Evolutionary conservation across 2,113 vertebrate genomes (phyloP), one percentile per base, ranked within the genome.

Genomic region (Chloropsis cyanopogon): DNA sequence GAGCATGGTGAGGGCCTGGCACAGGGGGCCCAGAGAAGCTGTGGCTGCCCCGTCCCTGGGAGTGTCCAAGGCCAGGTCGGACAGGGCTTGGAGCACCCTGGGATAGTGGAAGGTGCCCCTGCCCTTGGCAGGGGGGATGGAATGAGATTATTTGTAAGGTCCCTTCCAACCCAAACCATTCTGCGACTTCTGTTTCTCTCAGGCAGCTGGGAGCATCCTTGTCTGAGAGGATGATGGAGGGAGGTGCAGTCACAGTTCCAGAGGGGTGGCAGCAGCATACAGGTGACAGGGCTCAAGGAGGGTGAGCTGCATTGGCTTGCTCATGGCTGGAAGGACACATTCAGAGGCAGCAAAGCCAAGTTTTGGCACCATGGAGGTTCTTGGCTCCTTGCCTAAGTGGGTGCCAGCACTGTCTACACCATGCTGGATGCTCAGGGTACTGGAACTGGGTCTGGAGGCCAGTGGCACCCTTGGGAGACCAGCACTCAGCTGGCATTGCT

Each of bases 401-500:
- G 21, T 88, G 31, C 57, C 44, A 63, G 64, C 4, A 5, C 16
- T 65, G 50, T 37, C 31, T 31, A 7, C 2, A 2, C 49, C 33
- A 37, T 21, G 25, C 41, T 72, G 92, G 47, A 39, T 41, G n/a
- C 44, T 39, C 1, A 2, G 18, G 28, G 37, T 35, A 33, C 52
- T 41, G 33, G 35, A 26, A 7, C 18, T 31, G 78, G 37, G 16
- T 87, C 54, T 90, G 64, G 54, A 80, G 54, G 22, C 8, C 63
- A 33, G 77, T 16, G 52, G 63, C 47, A 76, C 17, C 65, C 28
- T 11, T 1, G 2, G 41, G 61, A 82, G 46, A 46, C 3, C 78
- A 57, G 75, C 3, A 2, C 35, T 21, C 0, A 20, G 41, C 3
- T 0, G 37, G 41, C 0, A 0, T 44, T 78, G 29, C 24, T 70